Evolutionary conservation across 2,113 vertebrate species (phyloP), one percentile per base, ranked within the genome.

Genomic region (Ameiurus melas): DNA sequence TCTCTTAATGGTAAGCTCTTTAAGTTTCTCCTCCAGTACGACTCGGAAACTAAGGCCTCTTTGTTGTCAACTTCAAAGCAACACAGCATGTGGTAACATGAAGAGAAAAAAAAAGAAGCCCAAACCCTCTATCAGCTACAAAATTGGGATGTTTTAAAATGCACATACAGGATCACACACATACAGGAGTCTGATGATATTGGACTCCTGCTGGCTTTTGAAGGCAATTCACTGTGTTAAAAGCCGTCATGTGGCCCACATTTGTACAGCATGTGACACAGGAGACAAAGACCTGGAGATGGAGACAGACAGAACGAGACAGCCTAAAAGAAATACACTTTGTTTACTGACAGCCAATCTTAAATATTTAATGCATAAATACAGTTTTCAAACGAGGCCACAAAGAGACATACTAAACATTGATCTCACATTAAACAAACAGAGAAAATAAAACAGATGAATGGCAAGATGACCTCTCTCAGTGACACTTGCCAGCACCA

Each of bases 51-150:
- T 33, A 90, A 55, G 60, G 36, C 64, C 27, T 47, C 77, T 89
- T 89, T 91, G 66, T 89, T 87, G 82, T 91, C 84, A 83, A 73
- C 90, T 91, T 93, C 92, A 93, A 92, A 92, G 90, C 47, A 36
- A 82, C 78, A 30, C 88, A 90, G 89, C 86, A 84, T 91, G 90
- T 87, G 89, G 79, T 75, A 51, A 87, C 82, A 81, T 66, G 39
- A 30, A n/a, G n/a, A n/a, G n/a, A n/a, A n/a, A n/a, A n/a, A n/a
- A 27, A n/a, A 68, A 70, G 88, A 66, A 89, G 8, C 47, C 47
- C 47, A 77, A 86, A 85, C 86, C 64, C 47, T 83, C 79, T 83
- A 85, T 87, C 89, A 85, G 39, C 84, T 80, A 62, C 82, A 60
- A 89, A 87, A 86, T 91, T 84, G 20, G 51, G 86, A 84, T 77